Evolutionary conservation across 2,113 vertebrate genomes (phyloP).

Genomic region (Lethenteron camtschaticum): DNA sequence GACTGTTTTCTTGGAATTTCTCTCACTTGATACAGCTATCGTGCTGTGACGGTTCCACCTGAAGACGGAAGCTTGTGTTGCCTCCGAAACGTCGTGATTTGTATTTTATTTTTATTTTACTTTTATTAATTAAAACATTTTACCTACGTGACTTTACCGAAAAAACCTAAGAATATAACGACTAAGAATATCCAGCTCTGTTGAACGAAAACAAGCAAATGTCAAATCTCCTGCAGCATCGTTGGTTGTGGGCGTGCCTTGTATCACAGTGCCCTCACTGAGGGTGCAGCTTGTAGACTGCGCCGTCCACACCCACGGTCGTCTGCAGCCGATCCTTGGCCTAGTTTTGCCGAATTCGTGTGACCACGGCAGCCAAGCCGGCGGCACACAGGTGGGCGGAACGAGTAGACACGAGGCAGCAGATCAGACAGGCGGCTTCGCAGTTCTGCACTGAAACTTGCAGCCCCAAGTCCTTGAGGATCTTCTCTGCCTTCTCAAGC

Average conservation of each 20-base stretch:
- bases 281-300: conserved; percentile 81
- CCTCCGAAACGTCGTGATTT: too few species aligned
- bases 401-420: conserved; percentile 65
- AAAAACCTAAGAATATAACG: too few species aligned
- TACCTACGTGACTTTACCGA: too few species aligned
- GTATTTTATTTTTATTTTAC: too few species aligned
- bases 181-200: too few species aligned
- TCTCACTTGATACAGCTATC: too few species aligned
- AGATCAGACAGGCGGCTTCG: conserved; percentile 43
- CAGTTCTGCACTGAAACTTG: conserved; percentile 50
- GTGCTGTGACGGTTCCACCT: too few species aligned
- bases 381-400: conserved; percentile 62
- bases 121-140: too few species aligned
- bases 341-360: conserved; percentile 78
- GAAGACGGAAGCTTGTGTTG: too few species aligned
- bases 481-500: conserved; percentile 31
- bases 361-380: conserved; percentile 42
- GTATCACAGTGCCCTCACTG: conserved; percentile 10
- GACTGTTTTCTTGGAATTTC: too few species aligned
- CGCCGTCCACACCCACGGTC: conserved; percentile 62
- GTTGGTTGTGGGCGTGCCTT: neutral
- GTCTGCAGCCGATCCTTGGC: conserved; percentile 42
- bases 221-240: too few species aligned
- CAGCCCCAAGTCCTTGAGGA: conserved; percentile 39
- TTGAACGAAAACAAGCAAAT: too few species aligned